Conservation (phyloP, 2,888 invertebrate genomes). For the Cheilosia vernalis region DNA sequence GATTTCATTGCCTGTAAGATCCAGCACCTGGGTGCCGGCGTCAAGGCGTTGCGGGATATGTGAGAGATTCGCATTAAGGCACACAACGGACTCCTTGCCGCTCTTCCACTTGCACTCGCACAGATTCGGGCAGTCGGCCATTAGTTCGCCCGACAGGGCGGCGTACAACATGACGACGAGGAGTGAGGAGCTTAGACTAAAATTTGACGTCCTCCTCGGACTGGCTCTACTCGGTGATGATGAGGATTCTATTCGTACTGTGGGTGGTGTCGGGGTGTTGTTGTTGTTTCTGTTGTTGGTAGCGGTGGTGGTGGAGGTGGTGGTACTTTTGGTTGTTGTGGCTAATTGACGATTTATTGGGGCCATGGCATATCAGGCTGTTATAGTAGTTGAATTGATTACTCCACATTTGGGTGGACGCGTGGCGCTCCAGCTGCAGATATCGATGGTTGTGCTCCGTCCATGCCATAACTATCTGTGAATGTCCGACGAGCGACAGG, state of each 20-base stretch:
- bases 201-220: constrained; percentile 50
- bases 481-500: constrained; percentile 51
- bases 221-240: constrained; percentile 37
- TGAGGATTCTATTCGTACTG: constrained; percentile 53
- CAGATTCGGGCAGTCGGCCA: constrained; percentile 88
- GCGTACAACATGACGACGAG: constrained; percentile 75
- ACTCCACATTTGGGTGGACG: constrained; percentile 77
- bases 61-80: constrained; percentile 90
- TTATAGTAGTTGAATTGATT: constrained; percentile 76
- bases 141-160: constrained; percentile 77
- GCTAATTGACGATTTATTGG: constrained; percentile 77
- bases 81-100: constrained; percentile 93
- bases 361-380: constrained; percentile 80
- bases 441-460: constrained; percentile 74
- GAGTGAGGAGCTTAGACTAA: constrained; percentile 63
- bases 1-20: constrained; percentile 90
- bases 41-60: constrained; percentile 90
- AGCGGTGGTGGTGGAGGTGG: constrained; percentile 41
- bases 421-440: constrained; percentile 64
- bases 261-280: constrained; percentile 43
- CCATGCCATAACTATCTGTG: constrained; percentile 75
- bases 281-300: constrained; percentile 55
- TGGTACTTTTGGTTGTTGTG: constrained; percentile 66
- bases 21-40: constrained; percentile 91
- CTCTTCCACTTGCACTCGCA: constrained; percentile 96